These are phyloP conservation scores for Phoxinus dragarum DNA, from an alignment of 2,797 vertebrate species.

Conservation along the genomic window DNA sequence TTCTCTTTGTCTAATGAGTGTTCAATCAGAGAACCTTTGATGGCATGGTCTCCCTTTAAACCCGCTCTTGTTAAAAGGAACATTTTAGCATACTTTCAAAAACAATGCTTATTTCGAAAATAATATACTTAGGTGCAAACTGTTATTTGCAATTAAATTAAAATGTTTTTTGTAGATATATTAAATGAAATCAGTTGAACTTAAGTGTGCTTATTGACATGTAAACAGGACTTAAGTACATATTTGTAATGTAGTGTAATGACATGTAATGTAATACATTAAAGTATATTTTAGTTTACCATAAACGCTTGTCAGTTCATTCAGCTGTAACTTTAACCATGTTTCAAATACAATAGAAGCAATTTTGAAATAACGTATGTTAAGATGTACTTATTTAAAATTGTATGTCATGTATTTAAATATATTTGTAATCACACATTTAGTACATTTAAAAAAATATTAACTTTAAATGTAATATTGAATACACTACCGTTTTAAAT, in stretches of 20 bases:
- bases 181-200: not conserved
- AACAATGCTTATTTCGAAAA: not conserved
- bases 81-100: not conserved
- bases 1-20: not conserved
- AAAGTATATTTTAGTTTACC: no score
- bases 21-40: conserved; percentile 18
- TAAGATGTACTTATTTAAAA: not conserved
- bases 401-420: not conserved
- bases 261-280: no score
- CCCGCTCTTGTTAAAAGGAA: not conserved
- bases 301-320: no score
- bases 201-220: not conserved
- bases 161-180: not conserved
- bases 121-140: not conserved
- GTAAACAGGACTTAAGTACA: not conserved
- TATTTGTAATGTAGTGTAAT: not conserved
- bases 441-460: not conserved
- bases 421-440: not conserved
- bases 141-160: not conserved
- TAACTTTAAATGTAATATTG: not conserved
- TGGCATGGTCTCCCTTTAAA: not conserved
- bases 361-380: no score
- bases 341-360: no score
- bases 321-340: no score
- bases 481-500: no score